Evolutionary conservation across 2,797 vertebrate species (phyloP), one percentile per base, ranked within the genome.

Genomic region (Bryconaethiops microstoma): DNA sequence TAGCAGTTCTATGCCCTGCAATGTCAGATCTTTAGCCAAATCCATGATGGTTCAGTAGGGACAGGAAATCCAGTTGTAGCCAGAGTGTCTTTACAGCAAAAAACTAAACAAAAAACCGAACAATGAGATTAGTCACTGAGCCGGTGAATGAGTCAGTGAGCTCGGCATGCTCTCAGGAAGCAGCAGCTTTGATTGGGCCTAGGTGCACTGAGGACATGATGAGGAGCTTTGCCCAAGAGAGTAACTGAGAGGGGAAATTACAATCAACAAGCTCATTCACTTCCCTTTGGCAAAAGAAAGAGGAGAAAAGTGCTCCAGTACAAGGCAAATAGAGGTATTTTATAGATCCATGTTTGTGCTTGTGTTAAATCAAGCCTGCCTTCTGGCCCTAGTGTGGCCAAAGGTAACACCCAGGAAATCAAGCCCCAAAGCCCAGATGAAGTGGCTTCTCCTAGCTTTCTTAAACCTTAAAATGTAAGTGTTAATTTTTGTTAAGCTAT

Each of bases 171-270:
- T 74, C 62, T 86, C 65, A 89, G 87, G 75, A 87, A 84, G 76
- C 19, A 8, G 48, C 1, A 12, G 55, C n/a, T 57, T 79, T 79
- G 62, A 71, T 68, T 81, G 21, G 74, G 5, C 59, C 8, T 16
- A 69, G 83, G 68, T 72, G n/a, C 82, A 69, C 64, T 74, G 35
- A 84, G 77, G 71, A 71, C 70, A 63, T 57, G 50, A 74, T 80
- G 75, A 23, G 9, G 35, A 1, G 7, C 80, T 57, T 70, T 14
- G 21, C 76, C 77, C 74, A 62, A 1, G 79, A 78, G 68, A 76
- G 77, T 80, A 75, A 85, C 83, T 50, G 57, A 82, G 82, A 88
- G 74, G 74, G 86, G 88, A 92, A 88, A 80, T 81, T 60, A 80
- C 78, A 85, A 80, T 89, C 86, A 88, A 83, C 82, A 87, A 78